phyloP scores from a whole-genome alignment of 2,797 vertebrate genomes.

The Eutrigla gurnardus region DNA sequence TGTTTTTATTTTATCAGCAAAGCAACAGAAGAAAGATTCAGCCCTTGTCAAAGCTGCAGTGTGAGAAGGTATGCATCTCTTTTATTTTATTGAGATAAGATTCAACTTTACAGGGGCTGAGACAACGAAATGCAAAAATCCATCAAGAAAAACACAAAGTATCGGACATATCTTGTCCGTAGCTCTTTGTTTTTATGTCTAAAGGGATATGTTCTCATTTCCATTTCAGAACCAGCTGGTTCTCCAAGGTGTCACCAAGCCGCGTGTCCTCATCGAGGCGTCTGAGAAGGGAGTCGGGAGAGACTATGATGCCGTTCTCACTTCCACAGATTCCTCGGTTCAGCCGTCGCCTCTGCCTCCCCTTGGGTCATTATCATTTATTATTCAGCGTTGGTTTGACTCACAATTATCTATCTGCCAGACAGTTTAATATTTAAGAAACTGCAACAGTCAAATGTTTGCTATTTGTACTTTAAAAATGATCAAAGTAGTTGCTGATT shows the following conservation, averaged over 20 bases:
- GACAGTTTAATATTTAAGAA: background rate
- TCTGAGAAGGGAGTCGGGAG: conserved; percentile 83
- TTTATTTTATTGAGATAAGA: background rate
- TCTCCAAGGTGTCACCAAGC: conserved; percentile 77
- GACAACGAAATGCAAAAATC: background rate
- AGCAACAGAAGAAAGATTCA: conserved; percentile 75
- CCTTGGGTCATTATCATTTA: conserved; percentile 82
- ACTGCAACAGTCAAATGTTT: background rate
- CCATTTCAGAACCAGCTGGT: conserved; percentile 86
- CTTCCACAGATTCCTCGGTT: conserved; percentile 85
- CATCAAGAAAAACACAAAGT: too few species aligned
- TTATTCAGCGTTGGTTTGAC: background rate
- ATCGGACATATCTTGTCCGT: background rate
- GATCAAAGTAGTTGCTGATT: background rate
- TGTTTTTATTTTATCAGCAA: conserved; percentile 70
- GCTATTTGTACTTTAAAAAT: background rate
- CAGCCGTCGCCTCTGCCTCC: conserved; percentile 86
- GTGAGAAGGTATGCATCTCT: conserved; percentile 83
- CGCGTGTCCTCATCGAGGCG: conserved; percentile 83
- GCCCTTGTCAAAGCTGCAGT: conserved; percentile 83
- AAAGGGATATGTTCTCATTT: background rate
- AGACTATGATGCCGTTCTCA: conserved; percentile 78
- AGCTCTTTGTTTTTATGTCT: background rate
- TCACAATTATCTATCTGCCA: background rate
- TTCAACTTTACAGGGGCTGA: background rate